Percentiles rank a stretch among this genome's conserved stretches.
These are phyloP conservation scores for Axea sp. DNA, from an alignment of 2,888 invertebrate genomes.

Conservation along the genomic window DNA sequence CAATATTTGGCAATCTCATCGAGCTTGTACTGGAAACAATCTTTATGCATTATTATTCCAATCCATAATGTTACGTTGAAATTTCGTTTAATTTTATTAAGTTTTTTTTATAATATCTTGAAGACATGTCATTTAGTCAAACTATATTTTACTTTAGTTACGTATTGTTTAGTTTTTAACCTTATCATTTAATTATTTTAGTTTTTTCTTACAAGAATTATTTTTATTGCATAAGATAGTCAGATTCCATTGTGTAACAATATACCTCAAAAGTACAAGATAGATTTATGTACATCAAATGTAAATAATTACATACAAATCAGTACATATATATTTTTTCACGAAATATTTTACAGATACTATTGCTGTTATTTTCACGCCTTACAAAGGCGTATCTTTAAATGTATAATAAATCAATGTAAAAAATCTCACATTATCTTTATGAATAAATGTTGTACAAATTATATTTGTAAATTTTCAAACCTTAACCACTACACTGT, in stretches of 20 bases:
- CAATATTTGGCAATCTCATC: too few relatives aligned
- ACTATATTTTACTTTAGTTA: neutral
- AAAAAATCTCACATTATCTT: conserved; percentile 40
- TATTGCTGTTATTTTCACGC: conserved; percentile 18
- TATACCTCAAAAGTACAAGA: conserved; percentile 60
- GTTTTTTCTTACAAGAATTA: neutral
- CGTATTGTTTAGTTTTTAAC: neutral
- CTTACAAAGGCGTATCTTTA: conserved; percentile 11
- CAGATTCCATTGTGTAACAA: conserved; percentile 28
- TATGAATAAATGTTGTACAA: conserved; percentile 57
- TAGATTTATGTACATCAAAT: conserved; percentile 48
- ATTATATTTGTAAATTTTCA: conserved; percentile 15
- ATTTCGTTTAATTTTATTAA: conserved; percentile 31
- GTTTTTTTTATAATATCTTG: too few relatives aligned
- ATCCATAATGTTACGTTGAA: conserved; percentile 42
- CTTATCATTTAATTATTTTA: neutral
- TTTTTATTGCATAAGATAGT: conserved; percentile 28
- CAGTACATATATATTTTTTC: conserved; percentile 68
- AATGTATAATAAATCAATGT: conserved; percentile 43
- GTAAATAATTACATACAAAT: conserved; percentile 60
- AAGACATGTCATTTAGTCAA: too few relatives aligned
- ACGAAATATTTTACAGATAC: conserved; percentile 68
- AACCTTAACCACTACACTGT: neutral
- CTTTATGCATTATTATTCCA: conserved; percentile 42
- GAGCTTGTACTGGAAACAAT: conserved; percentile 27